Percentiles rank a stretch among this genome's conserved stretches.
Conservation (phyloP, 2,113 vertebrate genomes). For the Mormyrus lacerda region DNA sequence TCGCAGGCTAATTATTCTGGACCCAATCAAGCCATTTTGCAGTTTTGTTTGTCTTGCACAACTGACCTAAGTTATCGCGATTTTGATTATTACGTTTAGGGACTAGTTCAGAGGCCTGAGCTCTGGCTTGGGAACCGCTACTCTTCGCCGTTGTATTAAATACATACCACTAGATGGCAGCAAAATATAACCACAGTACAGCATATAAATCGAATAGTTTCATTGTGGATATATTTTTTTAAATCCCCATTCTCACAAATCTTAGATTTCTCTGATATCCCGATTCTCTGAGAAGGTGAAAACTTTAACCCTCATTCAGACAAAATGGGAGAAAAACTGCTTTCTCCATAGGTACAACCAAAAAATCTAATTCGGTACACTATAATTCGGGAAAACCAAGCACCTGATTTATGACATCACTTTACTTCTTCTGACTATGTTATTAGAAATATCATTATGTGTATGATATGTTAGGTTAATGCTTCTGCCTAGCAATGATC, state of each 20-base stretch:
- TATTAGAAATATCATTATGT: neutral
- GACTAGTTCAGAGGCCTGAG: neutral
- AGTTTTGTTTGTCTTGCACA: neutral
- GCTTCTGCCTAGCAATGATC: neutral
- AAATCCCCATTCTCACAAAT: neutral
- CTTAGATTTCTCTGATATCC: neutral
- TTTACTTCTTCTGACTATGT: neutral
- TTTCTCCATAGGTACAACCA: neutral
- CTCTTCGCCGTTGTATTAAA: neutral
- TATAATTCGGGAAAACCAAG: neutral
- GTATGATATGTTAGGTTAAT: neutral
- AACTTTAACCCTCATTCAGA: neutral
- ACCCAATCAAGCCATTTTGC: neutral
- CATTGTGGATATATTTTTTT: neutral
- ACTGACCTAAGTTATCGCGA: neutral
- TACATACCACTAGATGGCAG: constrained; percentile 4
- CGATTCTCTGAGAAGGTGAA: neutral
- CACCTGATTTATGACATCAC: neutral
- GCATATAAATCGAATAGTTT: neutral
- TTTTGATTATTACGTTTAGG: neutral
- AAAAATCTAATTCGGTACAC: neutral
- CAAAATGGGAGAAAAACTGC: neutral
- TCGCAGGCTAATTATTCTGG: neutral
- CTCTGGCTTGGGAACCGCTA: neutral
- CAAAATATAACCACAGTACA: neutral